Conservation (phyloP, 2,888 invertebrate genomes). For the Torymus tubicola region DNA sequence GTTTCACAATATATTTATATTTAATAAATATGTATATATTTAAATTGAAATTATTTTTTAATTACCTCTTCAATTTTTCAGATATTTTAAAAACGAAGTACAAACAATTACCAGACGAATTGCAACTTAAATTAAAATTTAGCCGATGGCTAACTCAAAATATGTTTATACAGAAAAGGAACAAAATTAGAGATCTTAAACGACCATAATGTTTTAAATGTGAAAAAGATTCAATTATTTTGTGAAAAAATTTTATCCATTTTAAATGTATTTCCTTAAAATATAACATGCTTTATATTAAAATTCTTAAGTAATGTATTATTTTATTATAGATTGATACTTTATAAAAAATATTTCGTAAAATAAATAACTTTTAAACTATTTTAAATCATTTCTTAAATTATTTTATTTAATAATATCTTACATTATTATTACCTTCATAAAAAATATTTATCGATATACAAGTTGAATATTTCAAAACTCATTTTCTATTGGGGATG, state of each 20-base stretch:
- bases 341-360: no score
- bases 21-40: no score
- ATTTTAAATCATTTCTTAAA: no score
- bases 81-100: constrained; percentile 35
- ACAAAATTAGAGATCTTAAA: no score
- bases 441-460: constrained; percentile 20
- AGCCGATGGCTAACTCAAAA: constrained; percentile 26
- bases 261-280: no score
- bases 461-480: not conserved
- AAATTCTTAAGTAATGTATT: no score
- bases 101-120: not conserved
- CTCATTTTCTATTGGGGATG: not conserved
- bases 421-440: constrained; percentile 8
- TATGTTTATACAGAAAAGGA: not conserved
- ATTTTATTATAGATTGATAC: no score
- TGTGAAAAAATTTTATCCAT: no score
- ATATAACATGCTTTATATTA: no score
- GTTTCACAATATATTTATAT: not conserved
- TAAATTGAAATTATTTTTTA: not conserved
- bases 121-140: constrained; percentile 9
- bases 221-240: no score
- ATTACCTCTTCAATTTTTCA: constrained; percentile 2
- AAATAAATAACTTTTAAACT: no score
- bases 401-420: not conserved
- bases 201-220: no score